Conservation (phyloP, 1,140 invertebrate species). For the Scaptomyza graminum region DNA sequence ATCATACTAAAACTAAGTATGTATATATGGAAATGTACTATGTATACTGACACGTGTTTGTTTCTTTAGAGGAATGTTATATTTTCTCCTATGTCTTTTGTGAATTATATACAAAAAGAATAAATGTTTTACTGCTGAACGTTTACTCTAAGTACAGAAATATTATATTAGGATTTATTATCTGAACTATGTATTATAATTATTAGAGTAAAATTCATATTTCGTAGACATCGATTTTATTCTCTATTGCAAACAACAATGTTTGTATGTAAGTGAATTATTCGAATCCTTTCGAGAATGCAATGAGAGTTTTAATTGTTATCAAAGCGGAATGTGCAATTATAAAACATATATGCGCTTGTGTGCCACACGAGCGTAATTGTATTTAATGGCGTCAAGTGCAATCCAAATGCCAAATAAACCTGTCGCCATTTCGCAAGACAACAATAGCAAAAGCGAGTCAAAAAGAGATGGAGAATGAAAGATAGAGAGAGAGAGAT, state of each 20-base stretch:
- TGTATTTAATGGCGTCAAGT: conserved; percentile 58
- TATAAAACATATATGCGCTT: conserved; percentile 34
- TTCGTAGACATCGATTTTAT: no score
- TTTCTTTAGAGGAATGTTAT: no score
- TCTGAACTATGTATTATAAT: no score
- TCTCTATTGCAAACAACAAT: no score
- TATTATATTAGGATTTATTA: no score
- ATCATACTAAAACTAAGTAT: conserved; percentile 1
- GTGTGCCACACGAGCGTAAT: conserved; percentile 39
- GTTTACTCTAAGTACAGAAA: no score
- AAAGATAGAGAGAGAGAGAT: conserved; percentile 5
- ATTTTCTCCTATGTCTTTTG: no score
- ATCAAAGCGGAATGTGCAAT: conserved; percentile 54
- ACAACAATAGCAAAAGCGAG: conserved; percentile 45
- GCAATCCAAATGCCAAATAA: conserved; percentile 58
- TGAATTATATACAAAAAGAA: no score
- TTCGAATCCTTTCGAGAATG: conserved; percentile 29
- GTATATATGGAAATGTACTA: not conserved
- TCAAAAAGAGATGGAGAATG: conserved; percentile 17
- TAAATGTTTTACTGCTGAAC: no score
- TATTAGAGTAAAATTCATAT: no score
- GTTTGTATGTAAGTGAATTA: not conserved
- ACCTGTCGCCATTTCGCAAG: conserved; percentile 62
- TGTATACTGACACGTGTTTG: not conserved
- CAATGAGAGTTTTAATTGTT: conserved; percentile 36